Evolutionary conservation across 2,113 vertebrate species (phyloP).

Genomic region (Vulpes vulpes): DNA sequence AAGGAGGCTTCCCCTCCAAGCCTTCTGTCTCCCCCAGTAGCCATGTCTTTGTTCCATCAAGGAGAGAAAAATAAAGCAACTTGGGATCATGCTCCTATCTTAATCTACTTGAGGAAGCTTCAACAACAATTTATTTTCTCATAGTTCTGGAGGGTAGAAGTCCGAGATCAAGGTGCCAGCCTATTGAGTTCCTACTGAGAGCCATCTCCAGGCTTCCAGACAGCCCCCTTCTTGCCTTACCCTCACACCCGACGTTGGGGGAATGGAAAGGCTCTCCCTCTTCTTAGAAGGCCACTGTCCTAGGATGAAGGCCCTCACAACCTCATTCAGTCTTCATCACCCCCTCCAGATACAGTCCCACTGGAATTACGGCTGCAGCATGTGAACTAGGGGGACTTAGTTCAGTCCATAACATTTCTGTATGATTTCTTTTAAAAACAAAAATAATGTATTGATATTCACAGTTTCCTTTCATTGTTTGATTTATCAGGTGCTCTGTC

Average conservation of each 20-base stretch:
- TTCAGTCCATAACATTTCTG: not conserved
- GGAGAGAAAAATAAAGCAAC: not conserved
- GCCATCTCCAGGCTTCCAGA: not conserved
- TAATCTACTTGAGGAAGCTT: not conserved
- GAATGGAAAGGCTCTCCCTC: not conserved
- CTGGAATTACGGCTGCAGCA: not conserved
- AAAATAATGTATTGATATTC: not conserved
- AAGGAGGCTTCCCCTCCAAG: not conserved
- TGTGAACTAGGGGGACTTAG: not conserved
- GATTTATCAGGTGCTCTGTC: not conserved
- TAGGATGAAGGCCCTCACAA: not conserved
- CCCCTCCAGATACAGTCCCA: not conserved
- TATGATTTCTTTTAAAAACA: not conserved
- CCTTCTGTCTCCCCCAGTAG: too few species aligned
- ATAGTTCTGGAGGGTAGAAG: not conserved
- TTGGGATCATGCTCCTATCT: not conserved
- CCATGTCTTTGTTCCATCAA: not conserved
- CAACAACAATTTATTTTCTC: not conserved
- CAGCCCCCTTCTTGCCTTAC: not conserved
- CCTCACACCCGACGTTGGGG: not conserved
- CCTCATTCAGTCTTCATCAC: not conserved
- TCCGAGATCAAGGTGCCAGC: not conserved
- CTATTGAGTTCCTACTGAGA: not conserved
- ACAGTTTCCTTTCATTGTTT: not conserved
- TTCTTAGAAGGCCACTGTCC: not conserved